These are phyloP conservation scores for Ceratosolen fusciceps DNA, from an alignment of 1,140 invertebrate species.

Conservation along the genomic window DNA sequence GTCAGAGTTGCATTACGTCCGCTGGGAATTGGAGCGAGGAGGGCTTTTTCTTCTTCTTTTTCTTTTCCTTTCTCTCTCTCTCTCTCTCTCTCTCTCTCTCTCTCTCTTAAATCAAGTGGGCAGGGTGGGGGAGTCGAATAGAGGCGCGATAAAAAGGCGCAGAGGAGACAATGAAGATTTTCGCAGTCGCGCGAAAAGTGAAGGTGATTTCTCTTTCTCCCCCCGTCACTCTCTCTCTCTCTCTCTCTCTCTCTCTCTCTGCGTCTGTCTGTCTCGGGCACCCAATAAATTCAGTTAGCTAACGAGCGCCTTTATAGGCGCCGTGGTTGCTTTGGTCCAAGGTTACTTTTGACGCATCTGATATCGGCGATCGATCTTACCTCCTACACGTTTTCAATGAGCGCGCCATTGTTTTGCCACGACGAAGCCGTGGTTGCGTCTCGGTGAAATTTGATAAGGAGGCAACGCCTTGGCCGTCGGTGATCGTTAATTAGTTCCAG, in stretches of 20 bases:
- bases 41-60: too few relatives aligned
- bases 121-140: background rate
- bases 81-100: too few relatives aligned
- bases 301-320: background rate
- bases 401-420: background rate
- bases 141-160: background rate
- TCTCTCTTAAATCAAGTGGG: background rate
- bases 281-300: constrained; percentile 13
- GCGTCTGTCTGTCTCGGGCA: too few relatives aligned
- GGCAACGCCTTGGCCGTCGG: background rate
- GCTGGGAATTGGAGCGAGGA: constrained; percentile 15
- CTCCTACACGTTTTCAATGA: background rate
- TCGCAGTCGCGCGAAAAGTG: background rate
- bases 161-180: constrained; percentile 15
- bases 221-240: too few relatives aligned
- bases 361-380: background rate
- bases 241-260: too few relatives aligned
- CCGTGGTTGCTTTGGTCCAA: background rate
- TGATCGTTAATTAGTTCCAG: background rate
- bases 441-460: too few relatives aligned
- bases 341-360: background rate
- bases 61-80: too few relatives aligned
- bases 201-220: constrained; percentile 15
- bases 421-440: too few relatives aligned
- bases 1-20: background rate